Evolutionary conservation across 2,888 invertebrate genomes (phyloP).

Genomic region (Spisula solida): DNA sequence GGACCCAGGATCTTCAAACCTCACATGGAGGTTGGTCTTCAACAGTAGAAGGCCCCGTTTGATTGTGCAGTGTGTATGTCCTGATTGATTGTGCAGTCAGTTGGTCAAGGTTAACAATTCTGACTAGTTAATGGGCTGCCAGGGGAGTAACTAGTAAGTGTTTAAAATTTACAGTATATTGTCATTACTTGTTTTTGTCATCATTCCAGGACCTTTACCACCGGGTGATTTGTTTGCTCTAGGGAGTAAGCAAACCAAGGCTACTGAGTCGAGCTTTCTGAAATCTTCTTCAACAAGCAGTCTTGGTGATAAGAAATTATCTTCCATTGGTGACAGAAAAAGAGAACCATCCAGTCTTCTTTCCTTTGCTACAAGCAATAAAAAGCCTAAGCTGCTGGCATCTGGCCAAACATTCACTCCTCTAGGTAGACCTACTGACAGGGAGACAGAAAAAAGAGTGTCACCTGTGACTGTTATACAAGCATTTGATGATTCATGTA

Average conservation of each 20-base stretch:
- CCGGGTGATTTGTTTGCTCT: constrained; percentile 87
- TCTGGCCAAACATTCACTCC: constrained; percentile 83
- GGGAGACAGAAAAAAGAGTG: constrained; percentile 76
- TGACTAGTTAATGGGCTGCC: too few relatives aligned
- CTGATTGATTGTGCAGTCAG: too few relatives aligned
- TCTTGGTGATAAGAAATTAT: constrained; percentile 67
- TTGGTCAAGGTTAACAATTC: too few relatives aligned
- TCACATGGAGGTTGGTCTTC: background rate
- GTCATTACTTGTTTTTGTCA: background rate
- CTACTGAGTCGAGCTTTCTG: constrained; percentile 49
- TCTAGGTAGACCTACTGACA: constrained; percentile 81
- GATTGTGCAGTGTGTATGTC: too few relatives aligned
- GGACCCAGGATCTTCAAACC: background rate
- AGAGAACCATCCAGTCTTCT: constrained; percentile 89
- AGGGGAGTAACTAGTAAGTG: too few relatives aligned
- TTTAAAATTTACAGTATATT: too few relatives aligned
- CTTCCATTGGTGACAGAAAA: constrained; percentile 90
- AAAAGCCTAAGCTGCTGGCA: constrained; percentile 86
- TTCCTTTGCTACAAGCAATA: constrained; percentile 79
- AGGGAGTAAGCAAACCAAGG: constrained; percentile 80
- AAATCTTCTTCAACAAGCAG: constrained; percentile 38
- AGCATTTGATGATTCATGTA: constrained; percentile 89
- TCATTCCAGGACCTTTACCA: constrained; percentile 71
- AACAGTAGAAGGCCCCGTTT: too few relatives aligned
- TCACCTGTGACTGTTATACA: constrained; percentile 79